A percentile compares a stretch with the other conserved stretches of the same genome.
Conservation (phyloP, 2,888 invertebrate species). For the Dione juno region DNA sequence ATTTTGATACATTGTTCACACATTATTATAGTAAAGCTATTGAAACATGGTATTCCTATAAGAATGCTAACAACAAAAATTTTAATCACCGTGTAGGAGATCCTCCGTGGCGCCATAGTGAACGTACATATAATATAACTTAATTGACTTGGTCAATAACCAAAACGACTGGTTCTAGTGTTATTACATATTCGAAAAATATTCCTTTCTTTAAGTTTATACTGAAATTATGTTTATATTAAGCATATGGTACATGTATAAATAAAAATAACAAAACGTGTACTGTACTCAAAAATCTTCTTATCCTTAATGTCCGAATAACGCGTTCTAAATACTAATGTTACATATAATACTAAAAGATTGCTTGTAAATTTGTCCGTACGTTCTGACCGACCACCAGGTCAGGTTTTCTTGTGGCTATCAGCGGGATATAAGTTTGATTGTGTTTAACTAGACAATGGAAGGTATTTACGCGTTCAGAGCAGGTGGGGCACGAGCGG, state of each 20-base stretch:
- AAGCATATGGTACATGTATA: too few relatives aligned
- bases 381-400: conserved; percentile 48
- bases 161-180: not conserved
- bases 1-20: not conserved
- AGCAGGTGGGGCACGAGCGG: conserved; percentile 52
- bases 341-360: too few relatives aligned
- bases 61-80: conserved; percentile 1
- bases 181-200: not conserved
- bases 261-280: too few relatives aligned
- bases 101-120: conserved; percentile 4
- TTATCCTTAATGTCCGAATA: too few relatives aligned
- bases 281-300: too few relatives aligned
- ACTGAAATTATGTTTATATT: too few relatives aligned
- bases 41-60: not conserved
- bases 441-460: conserved; percentile 50
- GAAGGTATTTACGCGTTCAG: conserved; percentile 49
- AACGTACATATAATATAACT: conserved; percentile 2
- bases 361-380: conserved; percentile 29
- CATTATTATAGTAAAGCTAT: conserved; percentile 7
- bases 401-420: conserved; percentile 47
- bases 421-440: conserved; percentile 47
- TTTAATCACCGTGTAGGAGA: conserved; percentile 1
- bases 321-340: too few relatives aligned
- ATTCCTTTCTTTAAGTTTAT: not conserved
- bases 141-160: not conserved